Percentiles rank a stretch among this genome's conserved stretches.
Conservation (phyloP, 1,140 invertebrate species). For the Calephelis nemesis region DNA sequence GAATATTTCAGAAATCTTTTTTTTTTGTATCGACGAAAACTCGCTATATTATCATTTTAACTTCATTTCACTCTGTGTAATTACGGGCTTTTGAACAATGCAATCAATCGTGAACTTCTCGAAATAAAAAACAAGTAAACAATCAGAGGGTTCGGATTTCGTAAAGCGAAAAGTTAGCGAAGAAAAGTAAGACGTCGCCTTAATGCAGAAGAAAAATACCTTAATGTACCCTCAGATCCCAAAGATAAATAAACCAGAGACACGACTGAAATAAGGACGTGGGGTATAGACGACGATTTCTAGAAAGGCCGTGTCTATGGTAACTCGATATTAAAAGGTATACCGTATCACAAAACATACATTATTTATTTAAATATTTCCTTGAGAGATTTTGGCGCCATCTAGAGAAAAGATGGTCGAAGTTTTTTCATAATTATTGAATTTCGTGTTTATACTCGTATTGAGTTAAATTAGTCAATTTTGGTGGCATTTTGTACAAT, state of each 20-base stretch:
- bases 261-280: conserved; percentile 70
- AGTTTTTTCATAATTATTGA: no score
- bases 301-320: conserved; percentile 11
- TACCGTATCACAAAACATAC: no score
- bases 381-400: no score
- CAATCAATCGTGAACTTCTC: conserved; percentile 74
- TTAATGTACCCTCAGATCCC: conserved; percentile 75
- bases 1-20: background rate
- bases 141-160: conserved; percentile 59
- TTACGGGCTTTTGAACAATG: conserved; percentile 58
- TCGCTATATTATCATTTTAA: conserved; percentile 23
- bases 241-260: conserved; percentile 75
- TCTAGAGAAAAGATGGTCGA: no score
- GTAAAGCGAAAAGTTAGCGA: conserved; percentile 68
- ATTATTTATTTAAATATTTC: no score
- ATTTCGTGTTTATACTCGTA: no score
- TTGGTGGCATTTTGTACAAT: no score
- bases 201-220: conserved; percentile 79
- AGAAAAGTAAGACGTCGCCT: conserved; percentile 72
- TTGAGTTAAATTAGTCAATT: no score
- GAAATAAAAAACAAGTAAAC: conserved; percentile 73
- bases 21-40: background rate
- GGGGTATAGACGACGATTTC: conserved; percentile 38
- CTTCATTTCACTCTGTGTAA: conserved; percentile 49
- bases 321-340: no score